Conservation (phyloP, 2,888 invertebrate genomes). For the Spisula subtruncata region DNA sequence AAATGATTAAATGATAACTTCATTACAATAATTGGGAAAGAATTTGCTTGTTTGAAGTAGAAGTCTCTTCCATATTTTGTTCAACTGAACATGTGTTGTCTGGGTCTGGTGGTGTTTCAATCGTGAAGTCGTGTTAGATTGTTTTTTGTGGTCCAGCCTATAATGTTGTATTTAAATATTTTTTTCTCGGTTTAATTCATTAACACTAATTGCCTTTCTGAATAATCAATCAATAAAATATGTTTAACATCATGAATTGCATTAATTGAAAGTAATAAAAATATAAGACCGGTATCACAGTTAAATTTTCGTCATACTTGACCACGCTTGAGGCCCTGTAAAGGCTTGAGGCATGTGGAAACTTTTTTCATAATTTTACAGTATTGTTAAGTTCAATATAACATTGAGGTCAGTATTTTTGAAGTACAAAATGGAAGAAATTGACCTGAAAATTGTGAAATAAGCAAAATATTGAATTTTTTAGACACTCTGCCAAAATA, state of each 20-base stretch:
- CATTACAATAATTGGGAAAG: not conserved
- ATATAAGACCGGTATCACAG: too few relatives aligned
- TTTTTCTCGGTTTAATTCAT: not conserved
- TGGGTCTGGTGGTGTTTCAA: not conserved
- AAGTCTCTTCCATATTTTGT: not conserved
- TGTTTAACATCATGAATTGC: not conserved
- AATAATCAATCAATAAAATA: not conserved
- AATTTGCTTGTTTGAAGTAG: not conserved
- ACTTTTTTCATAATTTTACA: too few relatives aligned
- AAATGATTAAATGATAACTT: not conserved
- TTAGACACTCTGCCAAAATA: not conserved
- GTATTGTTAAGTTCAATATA: too few relatives aligned
- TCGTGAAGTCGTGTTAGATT: not conserved
- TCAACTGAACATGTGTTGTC: not conserved
- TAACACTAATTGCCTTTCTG: not conserved
- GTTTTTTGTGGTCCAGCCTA: not conserved
- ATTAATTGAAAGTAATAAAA: not conserved
- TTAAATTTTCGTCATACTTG: not conserved
- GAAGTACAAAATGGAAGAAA: too few relatives aligned
- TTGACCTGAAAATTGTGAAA: too few relatives aligned
- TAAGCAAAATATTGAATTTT: too few relatives aligned
- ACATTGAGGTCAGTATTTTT: too few relatives aligned
- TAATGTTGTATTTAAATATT: slow-evolving; percentile 3
- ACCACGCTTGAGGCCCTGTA: not conserved
- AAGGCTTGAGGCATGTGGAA: too few relatives aligned